These are phyloP conservation scores for Capromys pilorides DNA, from an alignment of 2,797 vertebrate genomes.

Conservation along the genomic window DNA sequence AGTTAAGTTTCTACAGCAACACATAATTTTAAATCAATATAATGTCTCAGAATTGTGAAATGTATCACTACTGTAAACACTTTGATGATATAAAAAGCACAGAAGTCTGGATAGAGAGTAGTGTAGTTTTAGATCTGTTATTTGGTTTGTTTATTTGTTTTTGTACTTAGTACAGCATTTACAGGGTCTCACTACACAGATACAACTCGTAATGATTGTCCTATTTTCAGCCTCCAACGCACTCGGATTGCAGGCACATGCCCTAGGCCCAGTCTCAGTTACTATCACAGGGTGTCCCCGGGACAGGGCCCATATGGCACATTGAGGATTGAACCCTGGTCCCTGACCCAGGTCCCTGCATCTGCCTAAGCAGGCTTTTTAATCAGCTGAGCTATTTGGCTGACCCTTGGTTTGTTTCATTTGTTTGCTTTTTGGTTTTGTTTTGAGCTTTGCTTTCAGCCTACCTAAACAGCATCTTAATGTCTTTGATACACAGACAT, in stretches of 20 bases:
- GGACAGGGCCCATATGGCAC: too few species aligned
- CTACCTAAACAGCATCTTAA: background rate
- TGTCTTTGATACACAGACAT: background rate
- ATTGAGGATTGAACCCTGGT: too few species aligned
- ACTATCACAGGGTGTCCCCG: too few species aligned
- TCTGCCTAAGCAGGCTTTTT: too few species aligned
- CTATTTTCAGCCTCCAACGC: too few species aligned
- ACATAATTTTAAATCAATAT: conserved; percentile 39
- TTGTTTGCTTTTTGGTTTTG: background rate
- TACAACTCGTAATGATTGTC: too few species aligned
- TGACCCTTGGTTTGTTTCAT: background rate
- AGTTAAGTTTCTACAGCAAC: background rate
- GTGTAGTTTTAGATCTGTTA: background rate
- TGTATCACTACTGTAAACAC: background rate
- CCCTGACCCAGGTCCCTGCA: too few species aligned
- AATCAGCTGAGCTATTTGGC: too few species aligned
- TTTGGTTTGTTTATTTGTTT: background rate
- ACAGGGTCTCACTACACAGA: too few species aligned
- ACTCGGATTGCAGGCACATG: too few species aligned
- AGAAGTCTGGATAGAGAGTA: background rate
- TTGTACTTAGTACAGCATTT: background rate
- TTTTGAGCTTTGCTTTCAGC: conserved; percentile 25
- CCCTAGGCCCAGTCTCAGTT: too few species aligned
- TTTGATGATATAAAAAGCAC: background rate
- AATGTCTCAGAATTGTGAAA: background rate